A percentile compares a stretch with the other conserved stretches of the same genome.
These are phyloP conservation scores for Chydorus sphaericus DNA, from an alignment of 2,888 invertebrate genomes.

Conservation along the genomic window DNA sequence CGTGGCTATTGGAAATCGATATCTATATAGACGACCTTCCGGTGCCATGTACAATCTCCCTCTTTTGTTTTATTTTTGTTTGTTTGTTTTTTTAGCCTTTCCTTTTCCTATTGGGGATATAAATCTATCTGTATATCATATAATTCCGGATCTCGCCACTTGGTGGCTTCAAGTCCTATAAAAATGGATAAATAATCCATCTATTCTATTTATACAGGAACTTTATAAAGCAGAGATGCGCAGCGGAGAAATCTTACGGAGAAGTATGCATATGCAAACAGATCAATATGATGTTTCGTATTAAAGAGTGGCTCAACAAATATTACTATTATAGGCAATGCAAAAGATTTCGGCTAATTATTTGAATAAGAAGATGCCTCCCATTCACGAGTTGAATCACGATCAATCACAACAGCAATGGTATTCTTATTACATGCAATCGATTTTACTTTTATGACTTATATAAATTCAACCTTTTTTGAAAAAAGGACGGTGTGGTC, in stretches of 20 bases:
- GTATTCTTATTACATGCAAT: conserved; percentile 34
- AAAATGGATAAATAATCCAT: too few relatives aligned
- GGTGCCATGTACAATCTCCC: not conserved
- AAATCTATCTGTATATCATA: too few relatives aligned
- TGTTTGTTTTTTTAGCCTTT: too few relatives aligned
- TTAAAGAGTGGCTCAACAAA: too few relatives aligned
- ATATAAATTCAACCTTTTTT: not conserved
- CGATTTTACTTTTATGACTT: not conserved
- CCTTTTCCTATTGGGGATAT: too few relatives aligned
- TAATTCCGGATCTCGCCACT: too few relatives aligned
- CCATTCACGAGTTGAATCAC: conserved; percentile 76
- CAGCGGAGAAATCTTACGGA: conserved; percentile 86
- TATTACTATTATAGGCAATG: too few relatives aligned
- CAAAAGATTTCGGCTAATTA: conserved; percentile 62
- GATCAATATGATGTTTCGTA: too few relatives aligned
- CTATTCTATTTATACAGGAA: conserved; percentile 38
- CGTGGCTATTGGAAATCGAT: too few relatives aligned
- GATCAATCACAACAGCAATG: conserved; percentile 83
- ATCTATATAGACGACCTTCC: too few relatives aligned
- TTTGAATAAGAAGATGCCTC: conserved; percentile 83
- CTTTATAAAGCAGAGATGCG: conserved; percentile 76
- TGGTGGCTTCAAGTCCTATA: too few relatives aligned
- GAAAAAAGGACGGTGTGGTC: conserved; percentile 81
- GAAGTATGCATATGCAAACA: conserved; percentile 49
- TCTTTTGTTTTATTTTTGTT: not conserved